Conservation (phyloP, 2,113 vertebrate species). For the Meleagris gallopavo region DNA sequence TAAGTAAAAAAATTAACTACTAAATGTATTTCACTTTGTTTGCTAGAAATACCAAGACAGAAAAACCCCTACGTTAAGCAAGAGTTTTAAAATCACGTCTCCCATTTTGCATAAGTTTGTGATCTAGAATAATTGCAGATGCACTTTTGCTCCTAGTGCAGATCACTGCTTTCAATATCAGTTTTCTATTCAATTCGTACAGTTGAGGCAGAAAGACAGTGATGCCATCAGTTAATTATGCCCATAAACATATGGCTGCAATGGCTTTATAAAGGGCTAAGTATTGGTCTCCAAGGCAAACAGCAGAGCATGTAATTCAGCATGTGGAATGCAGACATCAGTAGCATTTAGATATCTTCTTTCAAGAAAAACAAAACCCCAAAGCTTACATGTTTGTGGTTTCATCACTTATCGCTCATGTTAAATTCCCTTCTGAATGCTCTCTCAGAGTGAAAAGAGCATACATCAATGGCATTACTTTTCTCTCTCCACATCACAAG, state of each 20-base stretch:
- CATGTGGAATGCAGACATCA: neutral
- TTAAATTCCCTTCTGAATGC: neutral
- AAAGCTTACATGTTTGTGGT: neutral
- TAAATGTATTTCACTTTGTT: neutral
- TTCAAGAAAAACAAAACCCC: neutral
- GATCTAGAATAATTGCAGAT: neutral
- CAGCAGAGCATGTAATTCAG: neutral
- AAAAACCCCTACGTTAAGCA: neutral
- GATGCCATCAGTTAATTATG: neutral
- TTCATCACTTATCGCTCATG: neutral
- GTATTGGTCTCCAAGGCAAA: neutral
- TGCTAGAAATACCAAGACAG: neutral
- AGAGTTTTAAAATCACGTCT: neutral
- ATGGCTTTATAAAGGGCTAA: neutral
- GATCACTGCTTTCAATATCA: neutral
- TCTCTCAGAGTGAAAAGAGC: neutral
- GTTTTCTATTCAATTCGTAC: neutral
- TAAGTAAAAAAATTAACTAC: neutral
- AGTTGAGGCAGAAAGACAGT: neutral
- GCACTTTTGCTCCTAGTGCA: neutral
- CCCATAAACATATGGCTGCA: neutral
- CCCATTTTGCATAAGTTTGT: neutral
- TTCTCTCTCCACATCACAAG: neutral
- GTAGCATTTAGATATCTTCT: neutral
- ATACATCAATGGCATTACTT: neutral